These are phyloP conservation scores for Drosophila parthenogenetica DNA, from an alignment of 2,888 invertebrate species.

Conservation along the genomic window DNA sequence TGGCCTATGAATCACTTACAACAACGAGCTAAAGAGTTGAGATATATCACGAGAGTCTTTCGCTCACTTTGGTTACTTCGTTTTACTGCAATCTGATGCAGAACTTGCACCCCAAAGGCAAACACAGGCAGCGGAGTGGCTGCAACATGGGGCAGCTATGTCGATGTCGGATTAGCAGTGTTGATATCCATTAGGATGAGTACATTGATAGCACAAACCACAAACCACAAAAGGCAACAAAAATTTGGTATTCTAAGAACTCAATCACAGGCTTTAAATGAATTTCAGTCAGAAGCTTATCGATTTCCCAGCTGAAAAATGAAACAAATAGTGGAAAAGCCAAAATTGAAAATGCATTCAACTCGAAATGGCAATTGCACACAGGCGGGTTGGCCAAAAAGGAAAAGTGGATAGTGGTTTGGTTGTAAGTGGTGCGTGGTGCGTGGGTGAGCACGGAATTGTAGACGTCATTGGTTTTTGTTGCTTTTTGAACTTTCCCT, in stretches of 20 bases:
- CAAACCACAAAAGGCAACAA: conserved; percentile 1
- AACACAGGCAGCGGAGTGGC: conserved; percentile 27
- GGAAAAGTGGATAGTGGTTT: background rate
- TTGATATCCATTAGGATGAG: conserved; percentile 24
- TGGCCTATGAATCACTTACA: conserved; percentile 71
- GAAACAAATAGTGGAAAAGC: conserved; percentile 9
- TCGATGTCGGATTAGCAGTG: conserved; percentile 45
- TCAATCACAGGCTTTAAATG: conserved; percentile 15
- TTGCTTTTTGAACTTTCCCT: conserved; percentile 23
- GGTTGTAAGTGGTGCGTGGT: background rate
- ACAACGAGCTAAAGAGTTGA: conserved; percentile 19
- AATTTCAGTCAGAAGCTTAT: conserved; percentile 25
- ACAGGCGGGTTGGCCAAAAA: conserved; percentile 6
- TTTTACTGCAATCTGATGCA: conserved; percentile 23
- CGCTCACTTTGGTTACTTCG: conserved; percentile 5
- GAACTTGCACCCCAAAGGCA: conserved; percentile 42
- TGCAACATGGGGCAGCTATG: conserved; percentile 47
- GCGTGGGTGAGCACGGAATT: conserved; percentile 18
- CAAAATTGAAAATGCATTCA: conserved; percentile 35
- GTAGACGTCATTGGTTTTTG: conserved; percentile 36
- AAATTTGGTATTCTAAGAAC: no score
- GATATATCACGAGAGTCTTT: conserved; percentile 37
- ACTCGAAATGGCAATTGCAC: conserved; percentile 48
- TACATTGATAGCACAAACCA: conserved; percentile 4
- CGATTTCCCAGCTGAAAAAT: conserved; percentile 33